Base-by-base conservation (phyloP, 2,797 vertebrate species). In the Crotalus adamanteus region DNA sequence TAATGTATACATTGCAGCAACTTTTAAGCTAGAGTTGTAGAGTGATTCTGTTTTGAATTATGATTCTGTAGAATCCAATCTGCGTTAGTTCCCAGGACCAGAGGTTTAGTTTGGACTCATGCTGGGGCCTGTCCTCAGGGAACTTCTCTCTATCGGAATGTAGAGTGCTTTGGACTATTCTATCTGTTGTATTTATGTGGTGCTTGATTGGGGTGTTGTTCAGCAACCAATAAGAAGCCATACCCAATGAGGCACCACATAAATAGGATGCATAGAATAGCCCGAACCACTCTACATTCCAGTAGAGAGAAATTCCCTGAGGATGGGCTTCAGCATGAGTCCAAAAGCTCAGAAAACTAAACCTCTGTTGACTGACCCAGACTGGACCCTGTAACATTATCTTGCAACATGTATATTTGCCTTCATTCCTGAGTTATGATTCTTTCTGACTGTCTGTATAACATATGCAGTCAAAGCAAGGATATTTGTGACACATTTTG, bases 401-500 rank as follows among this genome's bases (percentile, higher is more conserved):
- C 25, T 26, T 61, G 25, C 25, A 9, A 61, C 20, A 59, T 28
- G 3, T 63, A 28, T 63, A 13, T 63, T 63, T 86, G 6, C 31
- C 1, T 55, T 55, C 51, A 7, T 87, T 87, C 13, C 53, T 56
- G 86, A 56, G 8, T 56, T 87, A 55, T n/a, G 37, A 25, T 20
- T 88, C 37, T 69, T 92, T 69, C 9, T 69, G 56, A 69, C 26
- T 37, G 18, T 88, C 53, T 3, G 18, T 8, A 22, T 26, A 20
- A 16, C 57, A 47, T 95, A 92, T 93, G 91, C 91, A 91, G 85
- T 94, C 93, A 92, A 87, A 93, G 89, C 91, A 93, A 94, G 93
- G 22, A 61, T 92, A 6, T 65, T 95, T 25, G 94, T 92, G 94
- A 92, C 85, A 4, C 61, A 88, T 78, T 78, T 78, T 4, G 3